Conservation (phyloP, 2,113 vertebrate species). For the Lutjanus erythropterus region DNA sequence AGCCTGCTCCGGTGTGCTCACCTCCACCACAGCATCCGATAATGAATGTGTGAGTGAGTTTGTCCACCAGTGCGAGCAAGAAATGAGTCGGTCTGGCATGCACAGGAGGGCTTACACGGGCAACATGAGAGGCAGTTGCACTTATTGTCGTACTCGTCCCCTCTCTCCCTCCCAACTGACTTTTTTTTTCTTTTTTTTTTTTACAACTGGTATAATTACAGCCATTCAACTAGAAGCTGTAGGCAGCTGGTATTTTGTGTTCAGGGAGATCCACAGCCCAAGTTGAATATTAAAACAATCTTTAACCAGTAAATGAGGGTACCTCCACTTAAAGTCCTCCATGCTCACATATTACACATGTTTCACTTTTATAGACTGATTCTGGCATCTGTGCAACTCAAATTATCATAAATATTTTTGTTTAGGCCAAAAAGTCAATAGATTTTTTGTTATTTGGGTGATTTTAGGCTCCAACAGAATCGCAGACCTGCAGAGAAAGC, state of each 20-base stretch:
- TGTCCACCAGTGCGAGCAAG: conserved; percentile 17
- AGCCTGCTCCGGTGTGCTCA: neutral
- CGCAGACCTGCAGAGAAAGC: no score
- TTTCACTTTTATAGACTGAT: no score
- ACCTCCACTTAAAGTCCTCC: neutral
- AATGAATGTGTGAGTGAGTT: conserved; percentile 23
- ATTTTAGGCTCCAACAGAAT: no score
- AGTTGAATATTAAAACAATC: conserved; percentile 25
- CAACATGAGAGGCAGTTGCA: conserved; percentile 5
- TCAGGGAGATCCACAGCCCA: neutral
- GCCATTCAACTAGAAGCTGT: conserved; percentile 9
- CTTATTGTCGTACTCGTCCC: conserved; percentile 25
- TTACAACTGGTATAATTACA: conserved; percentile 43
- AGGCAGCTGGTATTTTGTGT: conserved; percentile 3
- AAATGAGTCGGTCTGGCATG: conserved; percentile 16
- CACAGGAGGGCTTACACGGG: neutral
- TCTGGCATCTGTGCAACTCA: no score
- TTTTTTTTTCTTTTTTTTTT: conserved; percentile 50
- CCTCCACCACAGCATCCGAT: neutral
- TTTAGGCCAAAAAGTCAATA: no score
- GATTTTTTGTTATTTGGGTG: no score
- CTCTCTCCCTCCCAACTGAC: conserved; percentile 26
- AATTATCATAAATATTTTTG: no score
- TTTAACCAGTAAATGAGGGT: conserved; percentile 3
- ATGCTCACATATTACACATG: no score